Conservation (phyloP, 2,113 vertebrate species). For the Thalassoma bifasciatum region DNA sequence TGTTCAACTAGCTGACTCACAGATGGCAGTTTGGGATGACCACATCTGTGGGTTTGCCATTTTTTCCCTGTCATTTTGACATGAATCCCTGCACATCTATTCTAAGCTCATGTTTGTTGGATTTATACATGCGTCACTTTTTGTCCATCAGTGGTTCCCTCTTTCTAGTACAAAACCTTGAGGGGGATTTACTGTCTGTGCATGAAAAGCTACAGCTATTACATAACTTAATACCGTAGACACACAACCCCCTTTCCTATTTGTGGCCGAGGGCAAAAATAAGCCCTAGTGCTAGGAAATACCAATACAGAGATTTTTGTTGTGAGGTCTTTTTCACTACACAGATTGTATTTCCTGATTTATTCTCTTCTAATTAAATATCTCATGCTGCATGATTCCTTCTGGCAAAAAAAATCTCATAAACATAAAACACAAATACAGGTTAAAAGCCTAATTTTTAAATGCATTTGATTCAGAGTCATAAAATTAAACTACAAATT, state of each 20-base stretch:
- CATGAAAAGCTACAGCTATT: conserved; percentile 32
- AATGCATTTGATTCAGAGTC: neutral
- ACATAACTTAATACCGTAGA: conserved; percentile 44
- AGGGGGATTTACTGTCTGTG: conserved; percentile 39
- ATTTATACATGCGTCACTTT: conserved; percentile 2
- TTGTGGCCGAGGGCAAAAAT: conserved; percentile 1
- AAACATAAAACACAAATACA: no score
- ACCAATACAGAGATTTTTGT: neutral
- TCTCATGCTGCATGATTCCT: neutral
- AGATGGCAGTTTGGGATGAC: neutral
- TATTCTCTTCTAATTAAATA: neutral
- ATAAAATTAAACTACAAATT: neutral
- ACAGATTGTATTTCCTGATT: neutral
- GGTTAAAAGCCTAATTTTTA: neutral
- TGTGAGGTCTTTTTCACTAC: neutral
- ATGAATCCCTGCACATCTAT: neutral
- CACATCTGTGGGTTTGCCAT: neutral
- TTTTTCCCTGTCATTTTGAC: neutral
- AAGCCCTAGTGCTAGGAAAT: neutral
- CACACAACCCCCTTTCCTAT: neutral
- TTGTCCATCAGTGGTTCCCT: neutral
- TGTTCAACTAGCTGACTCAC: neutral
- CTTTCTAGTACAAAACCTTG: conserved; percentile 12
- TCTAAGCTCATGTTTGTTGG: neutral
- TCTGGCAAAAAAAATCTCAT: neutral